Conservation (phyloP, 37 sponge, comb jelly and placozoan species). For the Geodia barretti region DNA sequence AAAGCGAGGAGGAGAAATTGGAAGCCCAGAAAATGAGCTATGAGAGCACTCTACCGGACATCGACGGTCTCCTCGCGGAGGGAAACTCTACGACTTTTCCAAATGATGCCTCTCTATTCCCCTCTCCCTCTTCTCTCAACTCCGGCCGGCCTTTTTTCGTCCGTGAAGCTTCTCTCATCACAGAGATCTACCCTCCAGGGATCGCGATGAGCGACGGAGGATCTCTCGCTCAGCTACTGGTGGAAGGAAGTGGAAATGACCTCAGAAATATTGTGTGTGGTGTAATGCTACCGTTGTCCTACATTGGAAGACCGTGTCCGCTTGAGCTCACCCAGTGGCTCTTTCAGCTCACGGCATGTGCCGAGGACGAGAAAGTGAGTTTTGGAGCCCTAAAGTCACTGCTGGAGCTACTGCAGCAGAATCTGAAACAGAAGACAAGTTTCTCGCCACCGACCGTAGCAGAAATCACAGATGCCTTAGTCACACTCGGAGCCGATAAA, state of each 20-base stretch:
- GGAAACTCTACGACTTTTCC: too few relatives aligned
- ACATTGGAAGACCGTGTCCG: background rate
- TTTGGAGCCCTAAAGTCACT: background rate
- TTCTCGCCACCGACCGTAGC: background rate
- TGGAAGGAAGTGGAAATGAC: background rate
- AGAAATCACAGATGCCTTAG: conserved; percentile 4
- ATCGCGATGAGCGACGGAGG: background rate
- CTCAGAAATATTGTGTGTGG: background rate
- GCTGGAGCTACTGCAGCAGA: background rate
- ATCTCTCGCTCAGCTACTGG: background rate
- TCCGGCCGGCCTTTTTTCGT: background rate
- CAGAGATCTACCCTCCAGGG: conserved; percentile 10
- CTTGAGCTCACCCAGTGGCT: background rate
- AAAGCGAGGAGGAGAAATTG: background rate
- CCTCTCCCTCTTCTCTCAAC: too few relatives aligned
- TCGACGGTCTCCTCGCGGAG: too few relatives aligned
- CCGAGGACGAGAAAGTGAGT: background rate
- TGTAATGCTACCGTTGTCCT: background rate
- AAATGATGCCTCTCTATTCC: background rate
- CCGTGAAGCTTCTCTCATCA: background rate
- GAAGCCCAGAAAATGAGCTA: background rate
- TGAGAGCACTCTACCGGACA: background rate
- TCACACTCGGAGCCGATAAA: background rate
- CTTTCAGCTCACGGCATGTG: conserved; percentile 7
- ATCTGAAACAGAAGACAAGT: background rate